Base-by-base conservation (phyloP, 2,888 invertebrate species). In the Pseudoips prasinana region DNA sequence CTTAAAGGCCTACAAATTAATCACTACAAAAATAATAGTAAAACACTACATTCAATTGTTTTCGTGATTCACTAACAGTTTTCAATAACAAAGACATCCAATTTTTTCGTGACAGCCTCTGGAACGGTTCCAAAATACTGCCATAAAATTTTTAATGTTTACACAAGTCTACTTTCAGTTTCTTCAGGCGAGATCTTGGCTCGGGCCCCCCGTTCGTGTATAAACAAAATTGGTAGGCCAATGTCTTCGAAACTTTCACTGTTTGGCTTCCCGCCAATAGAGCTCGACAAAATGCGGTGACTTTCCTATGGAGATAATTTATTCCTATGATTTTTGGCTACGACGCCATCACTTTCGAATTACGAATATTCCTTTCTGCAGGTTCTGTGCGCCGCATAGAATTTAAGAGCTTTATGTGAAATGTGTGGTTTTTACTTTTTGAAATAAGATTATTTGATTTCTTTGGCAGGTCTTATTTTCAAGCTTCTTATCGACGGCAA, bases 241-340 rank as follows among this genome's bases (percentile, higher is more conserved):
- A 80, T 72, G 78, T 73, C 76, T 78, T 73, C 65, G 50, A 68
- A 81, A 85, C 87, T 87, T 83, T 87, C 86, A 69, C 87, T 73
- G 57, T 58, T 76, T 87, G 87, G 87, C 80, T 46, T 37, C 29
- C 47, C 56, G 84, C 87, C 87, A 84, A 68, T 50, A 48, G 54
- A 74, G 70, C 72, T 26, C 32, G 9, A 43, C 20, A 33, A 74
- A 73, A 73, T 71, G 68, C 64, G 69, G 74, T 72, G 76, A 72
- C 73, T 77, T 73, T 73, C 65, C 67, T 72, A 77, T 74, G 73
- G 64, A 63, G 67, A 83, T 77, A 74, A 75, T 74, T 73, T 82
- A 74, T 76, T 74, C 71, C 52, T 58, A 65, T 62, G 64, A 70
- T 68, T 70, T 69, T 73, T 67, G 62, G 58, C 33, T 35, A 44